phyloP scores from a whole-genome alignment of 2,888 invertebrate species.

The Atethmia centrago region DNA sequence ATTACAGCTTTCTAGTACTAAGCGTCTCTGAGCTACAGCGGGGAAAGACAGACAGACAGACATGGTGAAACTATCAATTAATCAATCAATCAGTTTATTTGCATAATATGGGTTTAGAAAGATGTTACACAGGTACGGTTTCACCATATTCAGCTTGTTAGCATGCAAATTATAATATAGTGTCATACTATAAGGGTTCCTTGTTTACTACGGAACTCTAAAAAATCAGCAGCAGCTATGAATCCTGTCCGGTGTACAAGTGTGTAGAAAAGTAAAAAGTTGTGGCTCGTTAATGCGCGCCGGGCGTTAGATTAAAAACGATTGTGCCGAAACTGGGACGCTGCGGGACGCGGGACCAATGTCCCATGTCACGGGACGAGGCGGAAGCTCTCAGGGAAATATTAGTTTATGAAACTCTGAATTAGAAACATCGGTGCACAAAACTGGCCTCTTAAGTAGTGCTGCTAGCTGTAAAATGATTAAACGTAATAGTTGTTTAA shows the following conservation, averaged over 20 bases:
- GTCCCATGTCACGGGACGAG: not conserved
- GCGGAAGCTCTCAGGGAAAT: not conserved
- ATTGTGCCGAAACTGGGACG: conserved; percentile 24
- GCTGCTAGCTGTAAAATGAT: not conserved
- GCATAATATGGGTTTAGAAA: no score
- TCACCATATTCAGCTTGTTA: no score
- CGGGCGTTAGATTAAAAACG: conserved; percentile 34
- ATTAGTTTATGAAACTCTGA: not conserved
- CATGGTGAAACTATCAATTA: no score
- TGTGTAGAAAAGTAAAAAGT: conserved; percentile 33
- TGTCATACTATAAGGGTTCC: no score
- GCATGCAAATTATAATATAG: no score
- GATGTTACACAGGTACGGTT: no score
- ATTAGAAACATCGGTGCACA: not conserved
- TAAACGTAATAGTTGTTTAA: no score
- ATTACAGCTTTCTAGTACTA: no score
- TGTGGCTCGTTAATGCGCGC: conserved; percentile 22
- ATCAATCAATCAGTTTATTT: no score
- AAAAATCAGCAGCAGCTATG: not conserved
- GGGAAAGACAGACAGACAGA: no score
- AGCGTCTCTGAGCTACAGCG: no score
- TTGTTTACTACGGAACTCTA: no score
- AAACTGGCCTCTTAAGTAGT: not conserved
- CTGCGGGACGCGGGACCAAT: not conserved
- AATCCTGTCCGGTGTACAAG: not conserved